phyloP scores from a whole-genome alignment of 23 tunicate species.

The Trididemnum clinides region DNA sequence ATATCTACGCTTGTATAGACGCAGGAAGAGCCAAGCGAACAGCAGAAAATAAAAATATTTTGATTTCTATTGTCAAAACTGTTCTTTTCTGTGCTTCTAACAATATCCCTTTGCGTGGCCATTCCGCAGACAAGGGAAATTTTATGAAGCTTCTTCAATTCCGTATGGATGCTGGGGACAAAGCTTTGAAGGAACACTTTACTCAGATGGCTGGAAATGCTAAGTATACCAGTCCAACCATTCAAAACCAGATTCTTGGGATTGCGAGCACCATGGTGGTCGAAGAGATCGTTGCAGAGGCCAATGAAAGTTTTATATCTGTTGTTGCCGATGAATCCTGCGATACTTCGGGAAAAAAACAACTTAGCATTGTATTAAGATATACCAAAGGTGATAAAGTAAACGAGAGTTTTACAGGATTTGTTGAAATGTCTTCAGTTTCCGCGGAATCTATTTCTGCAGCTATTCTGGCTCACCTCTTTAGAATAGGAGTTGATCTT shows the following conservation, averaged over 20 bases:
- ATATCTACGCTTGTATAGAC: slow-evolving; percentile 21
- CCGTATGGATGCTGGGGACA: background rate
- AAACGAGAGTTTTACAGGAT: too few relatives aligned
- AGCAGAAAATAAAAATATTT: slow-evolving; percentile 10
- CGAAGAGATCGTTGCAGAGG: too few relatives aligned
- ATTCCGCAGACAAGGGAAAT: slow-evolving; percentile 13
- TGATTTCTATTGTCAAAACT: slow-evolving; percentile 9
- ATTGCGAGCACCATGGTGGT: background rate
- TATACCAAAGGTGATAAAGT: too few relatives aligned
- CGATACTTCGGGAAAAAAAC: too few relatives aligned
- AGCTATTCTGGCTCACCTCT: too few relatives aligned
- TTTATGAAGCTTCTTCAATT: slow-evolving; percentile 17
- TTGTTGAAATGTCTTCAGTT: too few relatives aligned
- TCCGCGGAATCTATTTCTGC: too few relatives aligned
- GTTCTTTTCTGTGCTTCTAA: slow-evolving; percentile 20
- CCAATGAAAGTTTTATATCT: too few relatives aligned
- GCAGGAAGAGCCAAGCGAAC: slow-evolving; percentile 22
- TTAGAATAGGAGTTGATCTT: too few relatives aligned
- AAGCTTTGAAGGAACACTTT: background rate
- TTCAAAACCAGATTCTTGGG: slow-evolving; percentile 33
- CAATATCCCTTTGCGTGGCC: slow-evolving; percentile 13
- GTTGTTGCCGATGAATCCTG: too few relatives aligned
- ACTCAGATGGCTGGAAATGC: slow-evolving; percentile 7
- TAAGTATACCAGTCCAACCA: slow-evolving; percentile 28
- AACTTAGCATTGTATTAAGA: too few relatives aligned